Conservation (phyloP, 2,888 invertebrate species). For the Ophioninae sp. region DNA sequence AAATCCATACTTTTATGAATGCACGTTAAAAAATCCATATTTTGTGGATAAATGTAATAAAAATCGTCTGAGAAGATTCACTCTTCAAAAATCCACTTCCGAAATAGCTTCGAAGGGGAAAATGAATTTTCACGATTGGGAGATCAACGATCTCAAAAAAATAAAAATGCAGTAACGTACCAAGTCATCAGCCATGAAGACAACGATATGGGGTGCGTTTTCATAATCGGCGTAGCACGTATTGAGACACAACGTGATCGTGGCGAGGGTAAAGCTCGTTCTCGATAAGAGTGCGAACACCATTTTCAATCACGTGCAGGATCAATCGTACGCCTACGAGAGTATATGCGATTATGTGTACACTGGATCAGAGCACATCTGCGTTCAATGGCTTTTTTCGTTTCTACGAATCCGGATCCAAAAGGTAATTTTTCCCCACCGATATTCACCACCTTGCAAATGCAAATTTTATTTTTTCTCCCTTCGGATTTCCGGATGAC, state of each 20-base stretch:
- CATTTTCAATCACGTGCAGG: constrained; percentile 45
- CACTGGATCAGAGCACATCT: constrained; percentile 9
- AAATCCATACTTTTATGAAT: not conserved
- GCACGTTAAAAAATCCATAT: not conserved
- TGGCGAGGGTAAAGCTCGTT: constrained; percentile 49
- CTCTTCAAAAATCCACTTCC: not conserved
- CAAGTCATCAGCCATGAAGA: constrained; percentile 84
- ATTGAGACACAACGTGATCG: constrained; percentile 51
- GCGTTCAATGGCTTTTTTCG: not conserved
- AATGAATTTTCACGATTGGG: not conserved
- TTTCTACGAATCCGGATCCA: not conserved
- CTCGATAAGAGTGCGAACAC: constrained; percentile 40
- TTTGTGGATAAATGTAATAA: too few relatives aligned
- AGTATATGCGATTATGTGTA: not conserved
- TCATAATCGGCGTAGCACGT: constrained; percentile 69
- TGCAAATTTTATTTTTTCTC: not conserved
- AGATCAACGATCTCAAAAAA: not conserved
- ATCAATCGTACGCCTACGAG: not conserved
- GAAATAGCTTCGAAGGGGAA: not conserved
- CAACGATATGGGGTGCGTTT: constrained; percentile 82
- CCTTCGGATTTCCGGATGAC: not conserved
- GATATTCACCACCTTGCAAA: constrained; percentile 6
- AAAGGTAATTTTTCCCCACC: constrained; percentile 1
- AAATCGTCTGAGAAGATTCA: too few relatives aligned
- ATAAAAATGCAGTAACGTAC: constrained; percentile 76